These are phyloP conservation scores for Geococcyx californianus DNA, from an alignment of 2,113 vertebrate genomes.

Conservation along the genomic window DNA sequence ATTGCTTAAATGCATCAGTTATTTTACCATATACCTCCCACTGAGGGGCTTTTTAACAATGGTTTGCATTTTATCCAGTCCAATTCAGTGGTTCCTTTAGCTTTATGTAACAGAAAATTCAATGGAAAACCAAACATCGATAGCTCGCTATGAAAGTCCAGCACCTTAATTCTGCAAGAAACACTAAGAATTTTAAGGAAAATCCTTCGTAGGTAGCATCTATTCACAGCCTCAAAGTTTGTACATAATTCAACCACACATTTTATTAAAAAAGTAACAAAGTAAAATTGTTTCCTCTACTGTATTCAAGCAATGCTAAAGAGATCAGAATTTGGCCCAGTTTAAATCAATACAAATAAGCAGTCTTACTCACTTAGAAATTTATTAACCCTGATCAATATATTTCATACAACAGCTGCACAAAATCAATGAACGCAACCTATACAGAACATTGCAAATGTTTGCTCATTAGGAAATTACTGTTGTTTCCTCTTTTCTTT, in stretches of 20 bases:
- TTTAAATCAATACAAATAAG: background rate
- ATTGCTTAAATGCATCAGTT: background rate
- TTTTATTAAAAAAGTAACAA: background rate
- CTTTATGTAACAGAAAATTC: background rate
- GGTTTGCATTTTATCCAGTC: background rate
- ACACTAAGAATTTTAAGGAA: background rate
- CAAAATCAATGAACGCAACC: background rate
- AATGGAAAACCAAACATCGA: background rate
- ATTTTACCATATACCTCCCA: background rate
- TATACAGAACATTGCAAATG: slow-evolving; percentile 8
- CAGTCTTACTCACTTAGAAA: background rate
- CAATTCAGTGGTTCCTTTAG: background rate
- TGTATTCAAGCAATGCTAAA: background rate
- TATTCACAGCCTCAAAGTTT: background rate
- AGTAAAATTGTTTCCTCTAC: background rate
- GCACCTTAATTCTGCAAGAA: background rate
- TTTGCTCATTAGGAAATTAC: slow-evolving; percentile 40
- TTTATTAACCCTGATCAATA: slow-evolving; percentile 43
- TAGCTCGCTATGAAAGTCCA: background rate
- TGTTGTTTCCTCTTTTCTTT: slow-evolving; percentile 20
- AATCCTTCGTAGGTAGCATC: background rate
- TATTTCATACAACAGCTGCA: slow-evolving; percentile 31
- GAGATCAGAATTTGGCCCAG: background rate
- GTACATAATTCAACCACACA: background rate
- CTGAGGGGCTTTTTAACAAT: background rate